Evolutionary conservation across 2,797 vertebrate species (phyloP).

Genomic region (Columba guinea): DNA sequence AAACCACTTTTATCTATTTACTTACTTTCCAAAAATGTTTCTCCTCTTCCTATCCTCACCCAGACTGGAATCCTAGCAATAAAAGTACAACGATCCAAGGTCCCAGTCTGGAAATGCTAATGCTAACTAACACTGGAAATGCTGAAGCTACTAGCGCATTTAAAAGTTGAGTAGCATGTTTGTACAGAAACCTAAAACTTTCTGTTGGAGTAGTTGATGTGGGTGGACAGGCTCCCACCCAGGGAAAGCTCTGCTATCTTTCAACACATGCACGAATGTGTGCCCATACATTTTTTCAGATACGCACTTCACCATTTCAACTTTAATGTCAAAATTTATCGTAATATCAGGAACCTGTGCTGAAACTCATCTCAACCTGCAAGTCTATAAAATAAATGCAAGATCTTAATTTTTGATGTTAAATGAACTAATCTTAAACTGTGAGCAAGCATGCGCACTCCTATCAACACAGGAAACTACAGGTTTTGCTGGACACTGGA

Average conservation of each 20-base stretch:
- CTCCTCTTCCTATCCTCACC: neutral
- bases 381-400: neutral
- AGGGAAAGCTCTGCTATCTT: neutral
- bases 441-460: neutral
- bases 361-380: neutral
- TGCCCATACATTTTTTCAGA: neutral
- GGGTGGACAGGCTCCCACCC: neutral
- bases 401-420: neutral
- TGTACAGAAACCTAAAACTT: neutral
- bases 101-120: neutral
- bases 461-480: neutral
- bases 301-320: neutral
- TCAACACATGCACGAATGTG: rapidly evolving
- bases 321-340: neutral
- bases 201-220: neutral
- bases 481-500: neutral
- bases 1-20: neutral
- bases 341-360: neutral
- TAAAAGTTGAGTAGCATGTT: neutral
- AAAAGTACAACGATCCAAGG: neutral
- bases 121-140: neutral
- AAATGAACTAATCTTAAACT: neutral
- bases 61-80: neutral
- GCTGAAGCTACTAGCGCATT: neutral
- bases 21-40: neutral